These are phyloP conservation scores for human (Homo sapiens) DNA, from an alignment of 2,113 vertebrate genomes.

Conservation along the genomic window DNA sequence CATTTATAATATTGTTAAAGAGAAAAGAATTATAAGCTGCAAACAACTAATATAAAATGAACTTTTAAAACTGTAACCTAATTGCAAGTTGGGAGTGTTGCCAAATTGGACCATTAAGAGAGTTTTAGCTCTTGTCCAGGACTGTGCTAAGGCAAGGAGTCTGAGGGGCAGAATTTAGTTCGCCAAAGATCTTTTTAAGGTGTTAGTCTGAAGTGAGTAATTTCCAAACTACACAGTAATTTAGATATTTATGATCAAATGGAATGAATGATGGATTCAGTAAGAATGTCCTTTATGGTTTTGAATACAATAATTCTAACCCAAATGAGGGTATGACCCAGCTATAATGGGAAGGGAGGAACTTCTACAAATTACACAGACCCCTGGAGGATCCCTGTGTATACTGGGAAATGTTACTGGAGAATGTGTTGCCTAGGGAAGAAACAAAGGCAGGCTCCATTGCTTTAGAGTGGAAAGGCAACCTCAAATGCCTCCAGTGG, in stretches of 20 bases:
- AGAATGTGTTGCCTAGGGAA: background rate
- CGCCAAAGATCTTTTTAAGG: constrained; percentile 29
- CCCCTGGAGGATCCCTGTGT: background rate
- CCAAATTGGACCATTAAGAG: background rate
- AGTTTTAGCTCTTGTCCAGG: background rate
- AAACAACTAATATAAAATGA: background rate
- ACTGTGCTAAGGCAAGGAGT: background rate
- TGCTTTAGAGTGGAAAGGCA: constrained; percentile 21
- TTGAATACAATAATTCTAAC: constrained; percentile 17
- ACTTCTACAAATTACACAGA: background rate
- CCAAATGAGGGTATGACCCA: background rate
- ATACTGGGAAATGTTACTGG: background rate
- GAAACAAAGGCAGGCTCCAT: background rate
- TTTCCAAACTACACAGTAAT: constrained; percentile 17
- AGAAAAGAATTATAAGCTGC: background rate
- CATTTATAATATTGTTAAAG: background rate
- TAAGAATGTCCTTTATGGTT: constrained; percentile 29
- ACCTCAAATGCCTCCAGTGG: background rate
- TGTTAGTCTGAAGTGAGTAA: constrained; percentile 1
- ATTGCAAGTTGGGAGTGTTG: background rate
- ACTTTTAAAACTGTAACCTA: background rate
- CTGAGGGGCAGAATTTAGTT: background rate
- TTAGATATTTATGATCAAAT: constrained; percentile 26
- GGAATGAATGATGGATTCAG: background rate
- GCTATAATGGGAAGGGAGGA: background rate